Evolutionary conservation across 1,140 invertebrate genomes (phyloP).

Genomic region (Ceratina australensis): DNA sequence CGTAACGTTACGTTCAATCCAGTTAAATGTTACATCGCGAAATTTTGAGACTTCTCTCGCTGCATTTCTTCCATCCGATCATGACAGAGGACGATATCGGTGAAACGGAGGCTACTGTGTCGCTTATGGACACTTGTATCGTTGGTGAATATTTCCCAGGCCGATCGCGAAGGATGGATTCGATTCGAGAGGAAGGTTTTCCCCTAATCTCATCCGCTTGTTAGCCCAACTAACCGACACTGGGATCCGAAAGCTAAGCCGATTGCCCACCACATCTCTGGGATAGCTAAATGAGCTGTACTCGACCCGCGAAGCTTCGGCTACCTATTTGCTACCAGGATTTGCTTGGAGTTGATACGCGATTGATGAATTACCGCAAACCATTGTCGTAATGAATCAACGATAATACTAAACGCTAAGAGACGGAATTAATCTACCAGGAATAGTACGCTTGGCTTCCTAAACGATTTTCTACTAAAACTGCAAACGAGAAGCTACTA

Average conservation of each 20-base stretch:
- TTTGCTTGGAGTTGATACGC: background rate
- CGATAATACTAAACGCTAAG: no score
- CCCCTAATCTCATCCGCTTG: constrained; percentile 11
- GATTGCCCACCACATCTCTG: constrained; percentile 5
- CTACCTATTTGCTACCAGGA: constrained; percentile 19
- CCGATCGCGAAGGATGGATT: background rate
- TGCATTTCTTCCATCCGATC: background rate
- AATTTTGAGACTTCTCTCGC: background rate
- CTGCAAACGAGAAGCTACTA: no score
- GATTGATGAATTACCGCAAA: constrained; percentile 3
- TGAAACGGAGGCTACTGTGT: constrained; percentile 30
- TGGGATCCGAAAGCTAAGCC: constrained; percentile 23
- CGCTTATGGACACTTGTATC: constrained; percentile 45
- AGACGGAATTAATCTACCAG: background rate
- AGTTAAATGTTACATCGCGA: no score
- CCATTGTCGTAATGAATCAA: no score
- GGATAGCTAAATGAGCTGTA: constrained; percentile 17
- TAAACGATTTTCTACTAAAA: no score
- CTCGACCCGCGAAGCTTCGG: background rate
- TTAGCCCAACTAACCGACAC: background rate
- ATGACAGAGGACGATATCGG: background rate
- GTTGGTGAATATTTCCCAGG: constrained; percentile 18
- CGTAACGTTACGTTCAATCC: no score
- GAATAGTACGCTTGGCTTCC: no score
- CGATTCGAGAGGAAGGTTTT: background rate